These are phyloP conservation scores for Merodon equestris DNA, from an alignment of 2,888 invertebrate genomes.

Conservation along the genomic window DNA sequence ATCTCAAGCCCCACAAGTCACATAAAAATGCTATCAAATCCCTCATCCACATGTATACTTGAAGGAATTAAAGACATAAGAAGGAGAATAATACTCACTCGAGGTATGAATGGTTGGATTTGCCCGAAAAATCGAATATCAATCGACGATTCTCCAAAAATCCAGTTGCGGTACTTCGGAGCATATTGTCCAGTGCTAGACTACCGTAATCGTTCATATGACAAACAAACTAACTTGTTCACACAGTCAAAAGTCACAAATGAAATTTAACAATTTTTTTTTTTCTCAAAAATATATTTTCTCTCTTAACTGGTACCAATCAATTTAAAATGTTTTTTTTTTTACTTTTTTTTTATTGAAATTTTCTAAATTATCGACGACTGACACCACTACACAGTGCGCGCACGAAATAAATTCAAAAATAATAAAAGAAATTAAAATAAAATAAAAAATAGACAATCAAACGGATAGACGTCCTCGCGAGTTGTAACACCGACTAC, in stretches of 20 bases:
- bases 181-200: slow-evolving; percentile 48
- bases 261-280: slow-evolving; percentile 26
- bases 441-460: slow-evolving; percentile 49
- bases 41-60: too few relatives aligned
- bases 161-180: slow-evolving; percentile 71
- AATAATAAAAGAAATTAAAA: slow-evolving; percentile 26
- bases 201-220: slow-evolving; percentile 59
- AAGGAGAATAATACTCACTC: slow-evolving; percentile 77
- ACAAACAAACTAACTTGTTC: background rate
- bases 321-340: slow-evolving; percentile 45
- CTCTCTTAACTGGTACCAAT: slow-evolving; percentile 46
- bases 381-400: slow-evolving; percentile 64
- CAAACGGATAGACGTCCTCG: slow-evolving; percentile 69
- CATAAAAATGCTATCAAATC: slow-evolving; percentile 19
- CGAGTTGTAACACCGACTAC: slow-evolving; percentile 72
- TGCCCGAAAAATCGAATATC: slow-evolving; percentile 78
- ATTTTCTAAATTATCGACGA: slow-evolving; percentile 40
- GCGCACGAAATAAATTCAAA: slow-evolving; percentile 35
- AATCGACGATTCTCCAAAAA: slow-evolving; percentile 77
- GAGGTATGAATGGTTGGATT: slow-evolving; percentile 74
- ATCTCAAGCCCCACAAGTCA: slow-evolving; percentile 2
- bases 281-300: too few relatives aligned
- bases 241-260: background rate
- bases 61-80: background rate
- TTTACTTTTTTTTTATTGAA: background rate